A percentile compares a stretch with the other conserved stretches of the same genome.
These are phyloP conservation scores for Columbina picui DNA, from an alignment of 2,113 vertebrate genomes.

Conservation along the genomic window DNA sequence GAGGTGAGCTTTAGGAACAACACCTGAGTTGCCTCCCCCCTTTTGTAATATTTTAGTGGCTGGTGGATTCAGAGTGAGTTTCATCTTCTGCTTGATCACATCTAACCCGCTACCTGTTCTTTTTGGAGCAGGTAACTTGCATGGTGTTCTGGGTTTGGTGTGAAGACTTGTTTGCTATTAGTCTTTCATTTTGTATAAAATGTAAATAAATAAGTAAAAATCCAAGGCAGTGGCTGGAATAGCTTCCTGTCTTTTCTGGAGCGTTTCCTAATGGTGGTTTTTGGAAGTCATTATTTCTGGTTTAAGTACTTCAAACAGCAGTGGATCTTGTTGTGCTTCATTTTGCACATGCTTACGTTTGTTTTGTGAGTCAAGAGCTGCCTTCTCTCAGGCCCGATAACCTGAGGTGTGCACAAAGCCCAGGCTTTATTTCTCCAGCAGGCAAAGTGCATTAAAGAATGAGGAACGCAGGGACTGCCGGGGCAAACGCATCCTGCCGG, in stretches of 20 bases:
- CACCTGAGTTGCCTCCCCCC: neutral
- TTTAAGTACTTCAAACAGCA: neutral
- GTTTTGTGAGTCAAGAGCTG: neutral
- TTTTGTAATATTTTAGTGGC: neutral
- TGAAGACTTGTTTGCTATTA: neutral
- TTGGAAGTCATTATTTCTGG: neutral
- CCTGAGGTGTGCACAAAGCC: neutral
- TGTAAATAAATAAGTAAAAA: neutral
- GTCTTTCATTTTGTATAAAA: neutral
- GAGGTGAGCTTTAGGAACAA: neutral
- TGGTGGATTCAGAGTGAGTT: neutral
- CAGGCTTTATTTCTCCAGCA: neutral
- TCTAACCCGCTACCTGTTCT: neutral
- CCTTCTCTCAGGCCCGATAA: neutral
- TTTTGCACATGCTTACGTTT: neutral
- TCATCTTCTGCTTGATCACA: neutral
- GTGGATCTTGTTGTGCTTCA: neutral
- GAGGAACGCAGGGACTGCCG: neutral
- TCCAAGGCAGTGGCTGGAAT: fast-evolving
- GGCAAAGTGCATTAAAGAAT: neutral
- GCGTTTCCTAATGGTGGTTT: neutral
- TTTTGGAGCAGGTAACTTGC: neutral
- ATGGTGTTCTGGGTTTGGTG: neutral
- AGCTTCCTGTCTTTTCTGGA: neutral
- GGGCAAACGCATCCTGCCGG: neutral